Percentiles rank a stretch among this genome's conserved stretches.
Conservation (phyloP, 2,888 invertebrate species). For the Mythimna impura region DNA sequence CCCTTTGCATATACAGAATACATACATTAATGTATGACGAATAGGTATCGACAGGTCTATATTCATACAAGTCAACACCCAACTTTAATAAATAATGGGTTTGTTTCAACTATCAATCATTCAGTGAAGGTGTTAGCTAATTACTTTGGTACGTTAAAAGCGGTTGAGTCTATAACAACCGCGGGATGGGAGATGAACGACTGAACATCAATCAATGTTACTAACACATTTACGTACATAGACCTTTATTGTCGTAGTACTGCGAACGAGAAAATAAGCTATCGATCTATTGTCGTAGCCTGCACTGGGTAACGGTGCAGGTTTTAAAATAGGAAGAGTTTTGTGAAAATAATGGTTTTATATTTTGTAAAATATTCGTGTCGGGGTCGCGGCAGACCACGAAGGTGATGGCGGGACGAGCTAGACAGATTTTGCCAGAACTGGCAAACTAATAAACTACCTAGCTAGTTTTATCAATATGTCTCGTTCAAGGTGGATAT, state of each 20-base stretch:
- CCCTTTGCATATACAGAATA: slow-evolving; percentile 20
- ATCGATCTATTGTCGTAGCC: slow-evolving; percentile 51
- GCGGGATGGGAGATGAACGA: slow-evolving; percentile 71
- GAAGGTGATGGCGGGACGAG: too few species aligned
- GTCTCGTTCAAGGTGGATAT: too few species aligned
- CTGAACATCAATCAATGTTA: slow-evolving; percentile 76
- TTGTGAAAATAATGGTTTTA: slow-evolving; percentile 16
- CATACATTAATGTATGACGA: slow-evolving; percentile 26
- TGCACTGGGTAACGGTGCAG: slow-evolving; percentile 25
- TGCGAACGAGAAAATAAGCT: slow-evolving; percentile 53
- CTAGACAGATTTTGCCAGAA: too few species aligned
- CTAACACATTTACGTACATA: slow-evolving; percentile 63
- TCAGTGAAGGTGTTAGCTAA: slow-evolving; percentile 70
- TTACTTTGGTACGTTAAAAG: slow-evolving; percentile 71
- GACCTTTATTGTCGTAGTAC: slow-evolving; percentile 57
- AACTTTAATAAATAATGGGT: slow-evolving; percentile 59
- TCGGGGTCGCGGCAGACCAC: too few species aligned
- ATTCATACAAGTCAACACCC: slow-evolving; percentile 42
- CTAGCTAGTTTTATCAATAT: too few species aligned
- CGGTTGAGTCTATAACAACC: slow-evolving; percentile 67
- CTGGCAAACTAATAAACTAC: too few species aligned
- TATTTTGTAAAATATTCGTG: neutral
- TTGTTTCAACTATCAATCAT: slow-evolving; percentile 69
- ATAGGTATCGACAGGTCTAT: slow-evolving; percentile 44
- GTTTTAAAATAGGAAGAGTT: slow-evolving; percentile 35